These are phyloP conservation scores for Euglossa dilemma DNA, from an alignment of 1,140 invertebrate genomes.

Conservation along the genomic window DNA sequence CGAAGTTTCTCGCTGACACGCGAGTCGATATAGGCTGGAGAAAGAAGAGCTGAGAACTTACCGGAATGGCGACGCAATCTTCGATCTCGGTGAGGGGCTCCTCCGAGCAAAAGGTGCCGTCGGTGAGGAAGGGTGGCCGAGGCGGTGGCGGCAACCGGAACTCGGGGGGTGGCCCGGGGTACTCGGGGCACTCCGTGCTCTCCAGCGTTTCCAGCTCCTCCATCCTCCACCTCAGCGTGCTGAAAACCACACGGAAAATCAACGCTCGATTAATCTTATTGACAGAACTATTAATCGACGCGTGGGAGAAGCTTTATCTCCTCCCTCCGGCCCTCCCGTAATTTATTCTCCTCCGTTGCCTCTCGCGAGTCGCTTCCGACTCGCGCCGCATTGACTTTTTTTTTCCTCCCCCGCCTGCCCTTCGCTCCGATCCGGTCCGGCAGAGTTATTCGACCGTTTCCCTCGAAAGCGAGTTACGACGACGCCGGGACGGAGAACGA, in stretches of 20 bases:
- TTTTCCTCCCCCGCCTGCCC: too few species aligned
- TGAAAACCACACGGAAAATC: constrained; percentile 73
- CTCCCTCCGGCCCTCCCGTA: background rate
- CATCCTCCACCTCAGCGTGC: constrained; percentile 80
- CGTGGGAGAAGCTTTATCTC: constrained; percentile 30
- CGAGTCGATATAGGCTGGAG: too few species aligned
- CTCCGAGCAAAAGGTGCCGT: constrained; percentile 80
- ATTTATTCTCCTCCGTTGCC: constrained; percentile 34
- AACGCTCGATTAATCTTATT: constrained; percentile 69
- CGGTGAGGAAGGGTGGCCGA: constrained; percentile 79
- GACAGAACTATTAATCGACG: constrained; percentile 59
- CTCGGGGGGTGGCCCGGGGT: constrained; percentile 80
- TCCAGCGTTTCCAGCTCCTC: constrained; percentile 81
- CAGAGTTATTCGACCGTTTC: background rate
- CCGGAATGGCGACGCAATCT: constrained; percentile 80
- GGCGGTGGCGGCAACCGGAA: constrained; percentile 81
- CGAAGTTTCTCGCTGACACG: too few species aligned
- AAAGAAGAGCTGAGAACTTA: too few species aligned
- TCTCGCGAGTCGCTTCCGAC: background rate
- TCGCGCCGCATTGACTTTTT: constrained; percentile 8
- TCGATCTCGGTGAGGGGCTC: constrained; percentile 79
- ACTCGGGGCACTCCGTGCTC: constrained; percentile 80
- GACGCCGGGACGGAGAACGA: background rate
- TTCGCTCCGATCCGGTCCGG: too few species aligned
- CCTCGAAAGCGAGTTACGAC: background rate